phyloP scores from a whole-genome alignment of 2,113 vertebrate genomes.

The human (Homo sapiens) region GRCh38 chr6:82325501-82326000 shows the following conservation, averaged over 20 bases:
- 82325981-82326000: neutral
- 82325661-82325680: neutral
- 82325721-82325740: neutral
- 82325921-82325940: neutral
- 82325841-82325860: neutral
- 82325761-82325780: neutral
- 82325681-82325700: neutral
- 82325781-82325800: neutral
- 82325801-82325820: neutral
- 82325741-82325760: neutral
- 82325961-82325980: neutral
- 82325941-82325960: neutral
- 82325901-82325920: neutral
- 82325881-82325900: neutral
- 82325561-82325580: neutral
- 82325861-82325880: neutral
- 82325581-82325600: neutral
- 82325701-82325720: neutral
- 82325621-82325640: neutral
- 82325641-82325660: neutral
- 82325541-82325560: neutral
- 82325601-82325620: neutral
- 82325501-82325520: neutral
- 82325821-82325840: neutral
- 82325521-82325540: neutral